phyloP scores from a whole-genome alignment of 2,113 vertebrate species.

The Takifugu bimaculatus region DNA sequence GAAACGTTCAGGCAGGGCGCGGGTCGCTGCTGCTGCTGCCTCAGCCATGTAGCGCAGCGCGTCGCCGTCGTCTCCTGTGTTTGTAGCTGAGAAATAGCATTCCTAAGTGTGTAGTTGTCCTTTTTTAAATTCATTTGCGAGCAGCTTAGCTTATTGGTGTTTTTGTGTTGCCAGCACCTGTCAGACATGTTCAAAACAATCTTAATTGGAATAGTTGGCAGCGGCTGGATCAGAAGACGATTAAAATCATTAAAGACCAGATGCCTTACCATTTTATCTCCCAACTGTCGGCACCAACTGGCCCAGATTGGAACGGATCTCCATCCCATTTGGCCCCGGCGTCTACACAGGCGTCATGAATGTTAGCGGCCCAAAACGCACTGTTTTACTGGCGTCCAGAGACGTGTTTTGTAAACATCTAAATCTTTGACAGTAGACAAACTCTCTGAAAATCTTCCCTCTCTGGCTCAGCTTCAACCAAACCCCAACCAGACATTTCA shows the following conservation, averaged over 20 bases:
- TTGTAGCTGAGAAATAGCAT: background rate
- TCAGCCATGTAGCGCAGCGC: too few species aligned
- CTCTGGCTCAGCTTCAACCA: background rate
- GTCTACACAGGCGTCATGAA: constrained; percentile 5
- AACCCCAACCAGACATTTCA: background rate
- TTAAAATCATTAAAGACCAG: constrained; percentile 47
- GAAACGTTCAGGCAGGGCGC: too few species aligned
- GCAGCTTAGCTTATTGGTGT: constrained; percentile 15
- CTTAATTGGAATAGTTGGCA: constrained; percentile 40
- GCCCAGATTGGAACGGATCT: constrained; percentile 21
- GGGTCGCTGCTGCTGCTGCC: too few species aligned
- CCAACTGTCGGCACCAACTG: constrained; percentile 48
- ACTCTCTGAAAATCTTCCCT: background rate
- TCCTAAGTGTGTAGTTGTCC: background rate
- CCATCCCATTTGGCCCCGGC: constrained; percentile 26
- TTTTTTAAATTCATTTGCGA: background rate
- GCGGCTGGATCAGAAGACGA: constrained; percentile 37
- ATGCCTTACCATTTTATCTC: constrained; percentile 49
- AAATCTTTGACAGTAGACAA: background rate
- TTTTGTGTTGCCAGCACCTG: constrained; percentile 37
- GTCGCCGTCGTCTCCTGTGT: too few species aligned
- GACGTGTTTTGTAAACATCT: background rate
- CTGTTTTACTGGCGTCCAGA: background rate
- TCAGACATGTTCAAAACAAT: constrained; percentile 35
- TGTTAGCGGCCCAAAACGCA: constrained; percentile 9